Conservation (phyloP, 1,140 invertebrate species). For the Drosophila jambulina region DNA sequence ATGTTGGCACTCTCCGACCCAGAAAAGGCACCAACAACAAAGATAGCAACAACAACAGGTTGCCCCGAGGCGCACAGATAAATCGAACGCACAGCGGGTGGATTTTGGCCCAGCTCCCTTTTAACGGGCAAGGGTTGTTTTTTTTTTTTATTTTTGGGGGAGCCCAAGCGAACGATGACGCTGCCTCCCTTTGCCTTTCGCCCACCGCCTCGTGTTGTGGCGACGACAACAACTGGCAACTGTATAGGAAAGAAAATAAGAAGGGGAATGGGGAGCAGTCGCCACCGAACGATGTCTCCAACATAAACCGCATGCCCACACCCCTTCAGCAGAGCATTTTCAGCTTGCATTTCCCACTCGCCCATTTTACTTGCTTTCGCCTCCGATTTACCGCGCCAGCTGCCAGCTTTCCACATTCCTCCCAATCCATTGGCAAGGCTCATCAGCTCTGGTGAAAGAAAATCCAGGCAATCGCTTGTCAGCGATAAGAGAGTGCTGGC, state of each 20-base stretch:
- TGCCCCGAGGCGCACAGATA: constrained; percentile 60
- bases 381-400: constrained; percentile 15
- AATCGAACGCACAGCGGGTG: constrained; percentile 48
- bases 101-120: constrained; percentile 21
- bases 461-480: constrained; percentile 33
- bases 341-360: constrained; percentile 16
- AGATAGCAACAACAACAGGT: constrained; percentile 71
- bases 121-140: constrained; percentile 44
- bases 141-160: constrained; percentile 29
- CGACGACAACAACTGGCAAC: constrained; percentile 48
- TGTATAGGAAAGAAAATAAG: constrained; percentile 2
- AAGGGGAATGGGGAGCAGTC: constrained; percentile 2
- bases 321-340: constrained; percentile 1
- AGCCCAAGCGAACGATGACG: constrained; percentile 4
- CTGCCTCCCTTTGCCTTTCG: not conserved
- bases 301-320: constrained; percentile 21
- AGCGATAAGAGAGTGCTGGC: constrained; percentile 22
- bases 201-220: constrained; percentile 34
- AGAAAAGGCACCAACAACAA: constrained; percentile 15
- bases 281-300: constrained; percentile 29
- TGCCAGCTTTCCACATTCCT: constrained; percentile 34
- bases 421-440: constrained; percentile 31
- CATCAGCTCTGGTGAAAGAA: constrained; percentile 24
- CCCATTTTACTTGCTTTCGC: not conserved
- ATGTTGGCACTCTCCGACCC: constrained; percentile 50